phyloP scores from a whole-genome alignment of 2,113 vertebrate genomes.

The Hippocampus barbouri region DNA sequence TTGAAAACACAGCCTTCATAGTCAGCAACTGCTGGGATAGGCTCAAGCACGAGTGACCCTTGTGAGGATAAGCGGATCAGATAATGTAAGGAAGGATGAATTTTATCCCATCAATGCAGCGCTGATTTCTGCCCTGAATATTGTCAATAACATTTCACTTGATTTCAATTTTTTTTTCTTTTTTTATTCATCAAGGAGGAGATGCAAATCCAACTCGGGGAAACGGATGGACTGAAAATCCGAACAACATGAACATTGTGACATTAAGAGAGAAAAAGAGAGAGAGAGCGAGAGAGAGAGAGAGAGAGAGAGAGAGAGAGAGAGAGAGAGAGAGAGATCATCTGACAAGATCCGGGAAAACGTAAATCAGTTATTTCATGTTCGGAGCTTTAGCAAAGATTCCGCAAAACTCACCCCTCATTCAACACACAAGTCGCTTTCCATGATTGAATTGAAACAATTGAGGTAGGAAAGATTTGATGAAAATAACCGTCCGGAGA shows the following conservation, averaged over 20 bases:
- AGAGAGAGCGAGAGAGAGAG: background rate
- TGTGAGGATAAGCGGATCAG: no score
- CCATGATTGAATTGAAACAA: conserved; percentile 44
- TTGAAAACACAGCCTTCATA: no score
- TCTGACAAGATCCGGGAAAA: conserved; percentile 46
- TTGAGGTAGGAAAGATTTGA: conserved; percentile 39
- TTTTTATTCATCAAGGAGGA: conserved; percentile 47
- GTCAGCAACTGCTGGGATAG: no score
- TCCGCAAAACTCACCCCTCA: conserved; percentile 39
- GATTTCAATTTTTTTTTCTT: conserved; percentile 27
- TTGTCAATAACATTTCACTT: conserved; percentile 53
- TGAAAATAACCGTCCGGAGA: conserved; percentile 30
- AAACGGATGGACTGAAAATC: conserved; percentile 64
- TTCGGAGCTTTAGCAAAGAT: conserved; percentile 43
- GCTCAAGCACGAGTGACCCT: no score
- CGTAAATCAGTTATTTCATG: conserved; percentile 38
- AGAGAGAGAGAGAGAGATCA: conserved; percentile 29
- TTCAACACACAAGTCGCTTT: conserved; percentile 44
- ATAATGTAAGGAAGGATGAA: no score
- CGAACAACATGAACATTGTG: conserved; percentile 57
- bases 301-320: conserved; percentile 20
- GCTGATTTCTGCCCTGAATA: conserved; percentile 56
- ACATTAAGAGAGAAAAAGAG: conserved; percentile 16
- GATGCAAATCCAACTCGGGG: conserved; percentile 66
- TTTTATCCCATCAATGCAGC: background rate